Conservation (phyloP, 2,888 invertebrate genomes). For the Hemaris fuciformis region DNA sequence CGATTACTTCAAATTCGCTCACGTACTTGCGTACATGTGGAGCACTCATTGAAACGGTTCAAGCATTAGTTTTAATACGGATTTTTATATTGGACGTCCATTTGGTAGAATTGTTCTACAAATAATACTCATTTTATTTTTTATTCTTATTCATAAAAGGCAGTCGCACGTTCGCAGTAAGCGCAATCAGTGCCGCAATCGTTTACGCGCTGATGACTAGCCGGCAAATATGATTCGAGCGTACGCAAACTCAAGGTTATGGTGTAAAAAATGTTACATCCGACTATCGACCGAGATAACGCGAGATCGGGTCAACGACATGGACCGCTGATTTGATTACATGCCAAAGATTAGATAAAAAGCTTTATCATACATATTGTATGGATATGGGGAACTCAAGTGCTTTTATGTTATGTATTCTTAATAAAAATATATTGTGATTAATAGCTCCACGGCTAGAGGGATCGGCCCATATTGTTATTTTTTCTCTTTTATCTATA, state of each 20-base stretch:
- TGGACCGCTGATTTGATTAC: slow-evolving; percentile 39
- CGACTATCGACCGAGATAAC: slow-evolving; percentile 29
- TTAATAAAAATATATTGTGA: not conserved
- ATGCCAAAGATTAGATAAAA: slow-evolving; percentile 38
- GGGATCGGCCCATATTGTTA: not conserved
- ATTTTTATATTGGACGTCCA: not conserved
- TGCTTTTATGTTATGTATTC: not conserved
- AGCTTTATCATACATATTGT: slow-evolving; percentile 2
- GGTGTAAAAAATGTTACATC: not conserved
- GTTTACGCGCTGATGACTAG: slow-evolving; percentile 6
- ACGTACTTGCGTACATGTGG: not conserved
- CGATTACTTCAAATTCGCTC: not conserved
- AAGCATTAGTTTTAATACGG: not conserved
- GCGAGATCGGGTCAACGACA: slow-evolving; percentile 50
- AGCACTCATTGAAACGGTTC: not conserved
- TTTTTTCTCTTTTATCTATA: not conserved
- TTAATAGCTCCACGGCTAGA: not conserved
- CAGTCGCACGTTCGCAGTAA: not conserved
- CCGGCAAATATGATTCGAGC: slow-evolving; percentile 1
- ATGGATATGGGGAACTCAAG: not conserved
- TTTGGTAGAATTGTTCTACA: not conserved
- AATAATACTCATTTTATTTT: not conserved
- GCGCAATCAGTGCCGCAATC: slow-evolving; percentile 2
- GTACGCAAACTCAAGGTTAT: slow-evolving; percentile 8
- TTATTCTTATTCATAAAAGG: not conserved